Base-by-base conservation (phyloP, 2,797 vertebrate genomes). In the Chlorospingus semifuscus region DNA sequence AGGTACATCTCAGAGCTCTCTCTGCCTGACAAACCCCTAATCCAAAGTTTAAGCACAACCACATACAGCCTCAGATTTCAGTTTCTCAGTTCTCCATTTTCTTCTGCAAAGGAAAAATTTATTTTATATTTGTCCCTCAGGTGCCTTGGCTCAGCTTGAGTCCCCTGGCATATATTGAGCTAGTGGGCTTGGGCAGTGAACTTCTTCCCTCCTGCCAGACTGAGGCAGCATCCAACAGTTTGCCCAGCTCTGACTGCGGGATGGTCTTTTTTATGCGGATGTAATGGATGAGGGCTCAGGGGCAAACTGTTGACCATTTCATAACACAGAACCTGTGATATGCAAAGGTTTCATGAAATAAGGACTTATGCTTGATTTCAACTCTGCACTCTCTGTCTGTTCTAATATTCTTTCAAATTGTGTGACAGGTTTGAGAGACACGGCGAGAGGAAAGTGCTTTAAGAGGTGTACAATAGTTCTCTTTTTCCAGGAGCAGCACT, bases 351-450 rank as follows among this genome's bases (percentile, higher is more conserved):
- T 74, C 71, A 26, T 60, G 79, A 87, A 95, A 92, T 84, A 84
- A 97, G 83, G 90, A 95, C 78, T 92, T 87, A 71, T 59, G 68
- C 86, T 90, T 95, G 87, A 94, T 96, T 96, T 97, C 95, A 94
- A 96, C 95, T 95, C 85, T 96, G 94, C 93, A 93, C 95, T 94
- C 69, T 94, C 91, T 97, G 95, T 96, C 94, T 94, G 74, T 90
- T 96, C 94, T 92, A 96, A 97, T 96, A 96, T 94, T 70, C 56
- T 90, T 94, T 87, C 96, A 97, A 97, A 96, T 96, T 96, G 94
- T 87, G 90, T 94, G 91, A 96, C 81, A 61, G 61, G 76, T 57
- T 72, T 74, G 86, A 86, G 46, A 87, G 81, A 96, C 82, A 90
- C 76, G 90, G 42, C 63, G 74, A 82, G 69, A 87, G 80, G 92